A percentile compares a stretch with the other conserved stretches of the same genome.
Evolutionary conservation across 2,797 vertebrate species (phyloP).

Genomic region (Percopsis omiscomaycus): DNA sequence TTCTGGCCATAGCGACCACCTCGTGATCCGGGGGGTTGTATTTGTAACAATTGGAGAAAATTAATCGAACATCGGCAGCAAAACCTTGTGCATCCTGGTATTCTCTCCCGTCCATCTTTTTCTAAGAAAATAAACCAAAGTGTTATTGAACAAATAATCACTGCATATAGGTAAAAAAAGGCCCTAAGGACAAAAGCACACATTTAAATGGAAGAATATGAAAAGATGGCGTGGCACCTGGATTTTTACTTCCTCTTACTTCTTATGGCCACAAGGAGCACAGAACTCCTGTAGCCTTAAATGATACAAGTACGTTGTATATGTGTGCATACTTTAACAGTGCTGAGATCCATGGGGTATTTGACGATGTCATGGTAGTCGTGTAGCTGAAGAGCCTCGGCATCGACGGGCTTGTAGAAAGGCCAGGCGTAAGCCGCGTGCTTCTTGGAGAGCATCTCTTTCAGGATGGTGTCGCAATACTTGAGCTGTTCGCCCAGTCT

Average conservation of each 20-base stretch:
- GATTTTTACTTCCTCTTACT: no score
- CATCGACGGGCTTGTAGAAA: conserved; percentile 93
- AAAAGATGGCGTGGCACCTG: no score
- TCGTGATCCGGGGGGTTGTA: conserved; percentile 92
- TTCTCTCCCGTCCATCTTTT: conserved; percentile 90
- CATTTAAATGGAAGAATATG: neutral
- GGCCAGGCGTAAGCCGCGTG: conserved; percentile 92
- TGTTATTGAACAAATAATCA: neutral
- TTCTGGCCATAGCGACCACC: conserved; percentile 88
- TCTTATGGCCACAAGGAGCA: no score
- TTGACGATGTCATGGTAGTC: conserved; percentile 99
- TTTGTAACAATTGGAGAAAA: conserved; percentile 99
- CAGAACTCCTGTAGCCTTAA: no score
- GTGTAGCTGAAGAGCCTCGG: conserved; percentile 87
- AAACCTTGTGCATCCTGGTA: conserved; percentile 90
- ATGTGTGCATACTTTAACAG: conserved; percentile 82
- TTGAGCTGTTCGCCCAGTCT: conserved; percentile 83
- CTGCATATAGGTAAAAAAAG: neutral
- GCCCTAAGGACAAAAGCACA: neutral
- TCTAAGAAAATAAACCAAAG: conserved; percentile 74
- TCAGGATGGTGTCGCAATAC: conserved; percentile 88
- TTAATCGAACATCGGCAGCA: conserved; percentile 90
- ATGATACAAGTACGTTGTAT: no score
- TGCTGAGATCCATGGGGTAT: conserved; percentile 96
- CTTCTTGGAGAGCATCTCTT: conserved; percentile 94